Evolutionary conservation across 2,888 invertebrate genomes (phyloP), one percentile per base, ranked within the genome.

Genomic region (Pseudoips prasinana): DNA sequence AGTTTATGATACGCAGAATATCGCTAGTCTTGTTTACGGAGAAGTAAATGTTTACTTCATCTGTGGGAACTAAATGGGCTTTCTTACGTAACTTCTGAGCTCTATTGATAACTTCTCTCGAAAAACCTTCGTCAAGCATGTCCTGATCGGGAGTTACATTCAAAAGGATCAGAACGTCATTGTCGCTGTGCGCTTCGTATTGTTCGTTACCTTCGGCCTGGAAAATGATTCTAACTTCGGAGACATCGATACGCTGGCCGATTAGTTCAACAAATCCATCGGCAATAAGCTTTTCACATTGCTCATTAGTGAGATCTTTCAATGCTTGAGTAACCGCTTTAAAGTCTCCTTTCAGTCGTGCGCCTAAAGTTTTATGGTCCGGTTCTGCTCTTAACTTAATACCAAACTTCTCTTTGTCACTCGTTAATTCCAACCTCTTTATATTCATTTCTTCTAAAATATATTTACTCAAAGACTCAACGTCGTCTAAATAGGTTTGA

Each of bases 81-180:
- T 98, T 97, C 82, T 99, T 99, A 39, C 99, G 90, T 7, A 99
- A 89, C 76, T 98, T 98, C 74, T 99, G 99, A 17, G 99, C 92
- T 34, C 99, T 92, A 73, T 99, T 99, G 39, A 98, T 95, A 10
- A 99, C 93, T 86, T 99, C 99, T 39, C 99, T 91, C 0, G 98
- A 96, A 46, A 96, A 91, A 5, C 99, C 99, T 89, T 99, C 99
- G 67, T 98, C 96, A 45, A 96, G 90, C 93, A 98, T 94, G 11
- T 94, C 92, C 65, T 96, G 94, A 73, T 97, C 97, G 1, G 96
- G 96, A 0, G 94, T 94, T 33, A 96, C 92, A 73, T 99, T 96
- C 53, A 99, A 81, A 33, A 99, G 84, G 29, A 99, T 94, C 27
- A 99, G 87, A 1, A 98, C 93, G 74, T 96, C 95, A 50, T 95